Conservation (phyloP, 2,888 invertebrate genomes). For the Ditylenchus weischeri region DNA sequence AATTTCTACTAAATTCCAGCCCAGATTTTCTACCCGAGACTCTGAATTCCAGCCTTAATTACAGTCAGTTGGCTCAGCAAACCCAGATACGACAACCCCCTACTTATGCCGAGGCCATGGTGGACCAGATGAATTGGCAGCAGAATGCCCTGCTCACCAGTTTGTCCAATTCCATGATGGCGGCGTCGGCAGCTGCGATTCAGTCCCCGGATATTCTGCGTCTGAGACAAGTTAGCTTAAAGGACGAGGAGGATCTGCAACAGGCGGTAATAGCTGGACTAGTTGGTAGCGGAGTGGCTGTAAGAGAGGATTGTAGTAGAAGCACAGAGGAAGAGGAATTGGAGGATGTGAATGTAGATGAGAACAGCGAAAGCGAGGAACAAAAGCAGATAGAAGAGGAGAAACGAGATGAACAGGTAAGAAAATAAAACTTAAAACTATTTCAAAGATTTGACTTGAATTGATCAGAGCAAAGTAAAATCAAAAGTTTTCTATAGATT, state of each 20-base stretch:
- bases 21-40: too few relatives aligned
- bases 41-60: too few relatives aligned
- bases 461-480: too few relatives aligned
- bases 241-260: constrained; percentile 5
- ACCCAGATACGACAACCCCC: too few relatives aligned
- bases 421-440: neutral
- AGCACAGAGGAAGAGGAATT: neutral
- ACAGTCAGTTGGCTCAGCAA: too few relatives aligned
- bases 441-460: neutral
- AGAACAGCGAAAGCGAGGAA: neutral
- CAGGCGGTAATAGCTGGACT: neutral
- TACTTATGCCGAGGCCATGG: too few relatives aligned
- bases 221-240: neutral
- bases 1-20: too few relatives aligned
- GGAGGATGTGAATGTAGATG: neutral
- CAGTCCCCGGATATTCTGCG: constrained; percentile 5
- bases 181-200: neutral
- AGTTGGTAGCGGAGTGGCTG: neutral
- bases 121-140: constrained; percentile 1
- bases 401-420: neutral
- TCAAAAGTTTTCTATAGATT: too few relatives aligned
- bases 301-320: neutral
- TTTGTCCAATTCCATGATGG: constrained; percentile 1
- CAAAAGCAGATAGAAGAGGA: constrained; percentile 7
- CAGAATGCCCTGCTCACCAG: neutral